These are phyloP conservation scores for Ctenopoma multispine DNA, from an alignment of 2,797 vertebrate species.

Conservation along the genomic window DNA sequence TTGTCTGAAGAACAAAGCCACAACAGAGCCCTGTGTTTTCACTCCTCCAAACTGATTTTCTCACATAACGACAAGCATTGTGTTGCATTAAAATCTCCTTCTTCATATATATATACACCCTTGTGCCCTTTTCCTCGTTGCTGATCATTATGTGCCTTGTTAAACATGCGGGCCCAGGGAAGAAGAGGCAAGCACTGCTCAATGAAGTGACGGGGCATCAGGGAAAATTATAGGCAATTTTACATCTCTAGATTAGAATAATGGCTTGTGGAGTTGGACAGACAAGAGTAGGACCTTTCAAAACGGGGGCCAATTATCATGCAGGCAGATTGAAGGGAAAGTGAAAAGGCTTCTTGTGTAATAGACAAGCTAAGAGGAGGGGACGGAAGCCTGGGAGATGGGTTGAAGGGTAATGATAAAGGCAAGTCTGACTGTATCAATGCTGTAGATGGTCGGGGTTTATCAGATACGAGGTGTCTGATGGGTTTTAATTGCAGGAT, in stretches of 20 bases:
- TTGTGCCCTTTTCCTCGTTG: constrained; percentile 67
- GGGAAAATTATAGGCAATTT: constrained; percentile 89
- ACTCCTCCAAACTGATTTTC: constrained; percentile 57
- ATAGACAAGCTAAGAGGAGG: constrained; percentile 66
- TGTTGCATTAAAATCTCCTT: constrained; percentile 68
- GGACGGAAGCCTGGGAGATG: constrained; percentile 50
- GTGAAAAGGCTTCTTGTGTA: constrained; percentile 74
- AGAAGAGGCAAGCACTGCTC: constrained; percentile 79
- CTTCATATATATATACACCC: constrained; percentile 71
- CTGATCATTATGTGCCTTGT: constrained; percentile 79
- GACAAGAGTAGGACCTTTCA: constrained; percentile 83
- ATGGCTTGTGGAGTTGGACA: constrained; percentile 84
- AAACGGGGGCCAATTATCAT: constrained; percentile 80
- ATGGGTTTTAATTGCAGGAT: constrained; percentile 83
- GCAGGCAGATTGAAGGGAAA: constrained; percentile 76
- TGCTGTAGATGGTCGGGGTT: constrained; percentile 50
- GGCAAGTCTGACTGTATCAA: constrained; percentile 66
- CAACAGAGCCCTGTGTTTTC: constrained; percentile 39
- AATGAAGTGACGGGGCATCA: constrained; percentile 83
- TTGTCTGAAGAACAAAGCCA: constrained; percentile 55
- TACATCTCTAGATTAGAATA: constrained; percentile 88
- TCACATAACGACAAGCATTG: constrained; percentile 58
- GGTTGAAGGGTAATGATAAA: constrained; percentile 68
- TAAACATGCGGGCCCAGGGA: constrained; percentile 72
- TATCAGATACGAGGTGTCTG: constrained; percentile 76